Conservation (phyloP, 1,140 invertebrate genomes). For the Anagrus nilaparvatae region DNA sequence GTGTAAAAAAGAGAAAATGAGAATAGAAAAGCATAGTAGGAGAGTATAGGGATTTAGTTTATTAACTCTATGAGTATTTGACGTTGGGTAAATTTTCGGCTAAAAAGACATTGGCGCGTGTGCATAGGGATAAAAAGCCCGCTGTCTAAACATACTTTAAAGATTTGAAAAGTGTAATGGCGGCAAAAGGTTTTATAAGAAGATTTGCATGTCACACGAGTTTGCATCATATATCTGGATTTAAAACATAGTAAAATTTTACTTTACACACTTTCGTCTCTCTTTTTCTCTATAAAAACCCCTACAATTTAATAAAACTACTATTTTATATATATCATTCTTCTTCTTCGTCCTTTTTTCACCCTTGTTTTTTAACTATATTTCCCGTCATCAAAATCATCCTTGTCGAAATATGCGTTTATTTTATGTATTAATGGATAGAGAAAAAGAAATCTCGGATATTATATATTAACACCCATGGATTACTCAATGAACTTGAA, state of each 20-base stretch:
- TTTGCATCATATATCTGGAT: constrained; percentile 45
- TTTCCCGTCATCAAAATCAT: too few species aligned
- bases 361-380: too few species aligned
- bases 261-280: constrained; percentile 18
- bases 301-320: too few species aligned
- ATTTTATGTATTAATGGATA: constrained; percentile 1
- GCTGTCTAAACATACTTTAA: constrained; percentile 46
- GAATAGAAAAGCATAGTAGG: too few species aligned
- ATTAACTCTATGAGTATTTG: constrained; percentile 9
- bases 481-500: constrained; percentile 41
- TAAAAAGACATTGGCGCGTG: constrained; percentile 8
- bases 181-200: constrained; percentile 39
- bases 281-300: constrained; percentile 16
- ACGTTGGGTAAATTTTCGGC: constrained; percentile 9
- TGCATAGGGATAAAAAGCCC: constrained; percentile 25
- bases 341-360: too few species aligned
- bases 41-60: not conserved
- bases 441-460: constrained; percentile 22
- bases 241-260: too few species aligned
- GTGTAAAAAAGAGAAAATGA: too few species aligned
- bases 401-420: constrained; percentile 18
- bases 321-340: too few species aligned
- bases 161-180: constrained; percentile 46
- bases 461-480: constrained; percentile 34
- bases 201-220: constrained; percentile 45